Conservation (phyloP, 1,140 invertebrate species). For the Acromyrmex charruanus region DNA sequence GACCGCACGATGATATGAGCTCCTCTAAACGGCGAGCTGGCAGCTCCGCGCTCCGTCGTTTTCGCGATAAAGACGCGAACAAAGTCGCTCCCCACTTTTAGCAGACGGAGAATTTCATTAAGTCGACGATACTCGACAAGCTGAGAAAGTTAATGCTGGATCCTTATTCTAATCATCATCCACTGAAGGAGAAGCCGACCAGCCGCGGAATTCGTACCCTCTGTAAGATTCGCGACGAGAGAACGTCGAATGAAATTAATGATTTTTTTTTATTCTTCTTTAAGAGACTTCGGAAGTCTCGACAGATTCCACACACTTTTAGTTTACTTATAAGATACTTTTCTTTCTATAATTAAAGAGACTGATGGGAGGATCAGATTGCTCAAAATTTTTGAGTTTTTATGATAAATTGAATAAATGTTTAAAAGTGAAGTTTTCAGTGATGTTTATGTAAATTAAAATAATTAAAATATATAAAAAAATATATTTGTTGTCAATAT, state of each 20-base stretch:
- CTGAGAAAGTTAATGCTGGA: slow-evolving; percentile 49
- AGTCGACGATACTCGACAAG: slow-evolving; percentile 64
- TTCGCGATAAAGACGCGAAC: slow-evolving; percentile 68
- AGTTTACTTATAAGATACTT: neutral
- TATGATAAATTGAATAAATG: too few species aligned
- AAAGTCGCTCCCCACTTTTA: slow-evolving; percentile 47
- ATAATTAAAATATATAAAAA: too few species aligned
- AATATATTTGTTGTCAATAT: too few species aligned
- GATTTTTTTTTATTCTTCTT: neutral
- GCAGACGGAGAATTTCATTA: slow-evolving; percentile 75
- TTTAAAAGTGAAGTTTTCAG: too few species aligned
- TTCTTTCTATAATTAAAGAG: neutral
- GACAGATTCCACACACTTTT: neutral
- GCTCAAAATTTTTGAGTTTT: too few species aligned
- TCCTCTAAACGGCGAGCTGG: slow-evolving; percentile 65
- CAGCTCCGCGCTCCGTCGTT: slow-evolving; percentile 64
- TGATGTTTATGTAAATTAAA: too few species aligned
- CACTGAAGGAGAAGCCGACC: neutral
- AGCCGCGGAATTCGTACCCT: slow-evolving; percentile 45
- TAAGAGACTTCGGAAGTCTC: neutral
- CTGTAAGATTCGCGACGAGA: slow-evolving; percentile 7
- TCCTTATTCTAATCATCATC: slow-evolving; percentile 54
- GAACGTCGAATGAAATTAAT: slow-evolving; percentile 6
- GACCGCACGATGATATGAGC: slow-evolving; percentile 64
- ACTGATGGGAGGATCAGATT: too few species aligned